Evolutionary conservation across 2,113 vertebrate species (phyloP).

Genomic region (Hydropotes inermis): DNA sequence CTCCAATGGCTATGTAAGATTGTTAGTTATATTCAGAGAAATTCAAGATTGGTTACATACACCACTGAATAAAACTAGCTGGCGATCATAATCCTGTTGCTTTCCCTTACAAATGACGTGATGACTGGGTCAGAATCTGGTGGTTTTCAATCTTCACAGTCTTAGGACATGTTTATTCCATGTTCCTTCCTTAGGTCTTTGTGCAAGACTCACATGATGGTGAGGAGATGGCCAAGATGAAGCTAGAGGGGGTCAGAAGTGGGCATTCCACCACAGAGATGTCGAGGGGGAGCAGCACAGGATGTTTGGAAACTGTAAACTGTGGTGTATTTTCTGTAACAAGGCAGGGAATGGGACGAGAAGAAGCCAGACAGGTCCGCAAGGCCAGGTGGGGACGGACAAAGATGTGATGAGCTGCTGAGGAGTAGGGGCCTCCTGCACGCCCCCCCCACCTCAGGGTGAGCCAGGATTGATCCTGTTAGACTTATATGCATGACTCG

Average conservation of each 20-base stretch:
- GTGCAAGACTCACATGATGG: not conserved
- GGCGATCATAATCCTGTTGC: not conserved
- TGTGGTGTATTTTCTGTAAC: not conserved
- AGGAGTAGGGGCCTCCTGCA: not conserved
- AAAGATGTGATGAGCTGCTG: not conserved
- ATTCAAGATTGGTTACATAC: not conserved
- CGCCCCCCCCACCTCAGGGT: rapidly evolving
- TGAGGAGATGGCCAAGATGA: not conserved
- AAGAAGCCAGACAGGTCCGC: not conserved
- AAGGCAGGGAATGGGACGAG: not conserved
- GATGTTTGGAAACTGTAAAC: not conserved
- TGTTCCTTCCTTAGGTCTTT: not conserved
- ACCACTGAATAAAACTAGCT: not conserved
- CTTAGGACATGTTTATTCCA: not conserved
- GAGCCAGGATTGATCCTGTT: not conserved
- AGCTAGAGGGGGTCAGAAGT: not conserved
- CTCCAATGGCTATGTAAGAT: not conserved
- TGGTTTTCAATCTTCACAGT: not conserved
- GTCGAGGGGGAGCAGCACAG: not conserved
- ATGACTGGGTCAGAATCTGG: not conserved
- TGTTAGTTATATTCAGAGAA: not conserved
- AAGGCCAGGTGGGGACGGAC: not conserved
- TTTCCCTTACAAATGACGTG: not conserved
- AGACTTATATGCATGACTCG: rapidly evolving
- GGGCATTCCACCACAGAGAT: not conserved